These are phyloP conservation scores for Madoqua kirkii DNA, from an alignment of 2,113 vertebrate species.

Conservation along the genomic window DNA sequence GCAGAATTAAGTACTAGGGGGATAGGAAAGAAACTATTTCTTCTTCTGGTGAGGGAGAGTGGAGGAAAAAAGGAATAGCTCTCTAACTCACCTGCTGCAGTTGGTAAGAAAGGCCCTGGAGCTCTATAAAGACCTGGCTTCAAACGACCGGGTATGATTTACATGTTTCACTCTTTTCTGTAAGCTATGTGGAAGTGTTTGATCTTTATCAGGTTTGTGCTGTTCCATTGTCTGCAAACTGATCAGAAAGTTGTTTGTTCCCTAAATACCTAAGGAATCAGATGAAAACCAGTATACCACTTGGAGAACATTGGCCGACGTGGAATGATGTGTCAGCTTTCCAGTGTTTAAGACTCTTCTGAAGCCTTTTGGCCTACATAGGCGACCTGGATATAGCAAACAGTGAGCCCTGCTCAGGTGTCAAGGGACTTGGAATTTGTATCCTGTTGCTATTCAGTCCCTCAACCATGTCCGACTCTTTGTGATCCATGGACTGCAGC, in stretches of 20 bases:
- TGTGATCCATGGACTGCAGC: neutral
- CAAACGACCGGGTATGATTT: neutral
- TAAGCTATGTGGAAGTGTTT: neutral
- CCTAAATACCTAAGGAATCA: neutral
- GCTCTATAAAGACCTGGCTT: neutral
- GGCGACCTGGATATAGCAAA: neutral
- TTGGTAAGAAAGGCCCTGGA: neutral
- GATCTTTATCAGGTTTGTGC: neutral
- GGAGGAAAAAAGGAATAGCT: neutral
- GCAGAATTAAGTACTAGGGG: neutral
- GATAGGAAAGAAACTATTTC: neutral
- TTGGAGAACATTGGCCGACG: neutral
- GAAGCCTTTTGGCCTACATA: neutral
- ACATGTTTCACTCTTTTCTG: neutral
- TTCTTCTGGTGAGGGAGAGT: neutral
- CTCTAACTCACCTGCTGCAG: neutral
- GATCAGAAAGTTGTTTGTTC: neutral
- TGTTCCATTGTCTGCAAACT: neutral
- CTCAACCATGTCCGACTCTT: neutral
- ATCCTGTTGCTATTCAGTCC: neutral
- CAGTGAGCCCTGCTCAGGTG: neutral
- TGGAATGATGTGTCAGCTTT: neutral
- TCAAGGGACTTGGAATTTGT: neutral
- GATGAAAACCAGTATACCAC: neutral
- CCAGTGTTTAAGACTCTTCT: neutral